Evolutionary conservation across 2,888 invertebrate genomes (phyloP), one percentile per base, ranked within the genome.

Genomic region (Chalcosyrphus nemorum): DNA sequence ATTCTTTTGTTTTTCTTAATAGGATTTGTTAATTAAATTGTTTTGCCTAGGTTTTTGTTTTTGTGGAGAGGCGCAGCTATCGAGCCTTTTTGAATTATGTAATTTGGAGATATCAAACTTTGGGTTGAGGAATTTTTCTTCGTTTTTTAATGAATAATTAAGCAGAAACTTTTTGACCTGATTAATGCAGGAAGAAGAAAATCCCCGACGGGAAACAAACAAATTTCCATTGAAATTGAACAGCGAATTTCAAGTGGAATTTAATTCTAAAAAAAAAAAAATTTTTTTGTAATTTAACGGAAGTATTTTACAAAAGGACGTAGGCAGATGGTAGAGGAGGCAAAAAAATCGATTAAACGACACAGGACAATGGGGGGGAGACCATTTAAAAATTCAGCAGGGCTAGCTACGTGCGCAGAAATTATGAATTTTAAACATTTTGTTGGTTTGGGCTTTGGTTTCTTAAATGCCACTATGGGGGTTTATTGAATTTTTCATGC

Each of bases 1-100:
- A 74, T 61, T 70, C 74, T 80, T 74, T 80, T 80, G 80, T 72
- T 80, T 68, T 70, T 56, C 57, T 41, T 80, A 80, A 84, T 84
- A 63, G 80, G 41, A 84, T 84, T 80, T 78, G 84, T 80, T 84
- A 84, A 84, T 84, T 84, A 84, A 84, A 84, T 84, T 80, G 59
- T 84, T 80, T 59, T 61, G 15, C 45, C 57, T 52, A 43, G 29
- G 45, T 41, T 41, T 9, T 29, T n/a, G n/a, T n/a, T n/a, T n/a
- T n/a, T n/a, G n/a, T n/a, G n/a, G n/a, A n/a, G n/a, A n/a, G n/a
- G 71, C 19, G 27, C 50, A 35, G 57, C 57, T 57, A 68, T 57
- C 9, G 54, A 80, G 59, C 35, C 15, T 43, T 74, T 56, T 63
- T 61, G 72, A 78, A 74, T 82, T 77, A 72, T 61, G 29, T 56